phyloP scores from a whole-genome alignment of 2,797 vertebrate genomes.

The Pseudochirops corinnae region DNA sequence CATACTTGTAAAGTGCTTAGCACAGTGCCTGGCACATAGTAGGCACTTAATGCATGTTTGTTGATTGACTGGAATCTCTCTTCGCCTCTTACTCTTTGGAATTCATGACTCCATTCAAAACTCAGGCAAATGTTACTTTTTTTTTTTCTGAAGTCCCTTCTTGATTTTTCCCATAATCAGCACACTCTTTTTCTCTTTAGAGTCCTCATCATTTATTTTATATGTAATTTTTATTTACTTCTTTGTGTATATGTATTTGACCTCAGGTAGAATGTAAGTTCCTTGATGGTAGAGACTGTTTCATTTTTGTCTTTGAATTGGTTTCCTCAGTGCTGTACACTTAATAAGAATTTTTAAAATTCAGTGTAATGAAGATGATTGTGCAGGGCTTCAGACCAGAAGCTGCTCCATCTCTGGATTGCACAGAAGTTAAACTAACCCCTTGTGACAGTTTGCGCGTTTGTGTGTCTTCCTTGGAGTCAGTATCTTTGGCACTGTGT shows the following conservation, averaged over 20 bases:
- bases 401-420: too few species aligned
- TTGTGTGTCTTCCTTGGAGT: too few species aligned
- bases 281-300: not conserved
- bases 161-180: not conserved
- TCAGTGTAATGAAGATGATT: not conserved
- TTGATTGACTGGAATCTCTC: not conserved
- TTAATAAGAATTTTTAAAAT: not conserved
- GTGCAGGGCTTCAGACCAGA: not conserved
- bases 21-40: not conserved
- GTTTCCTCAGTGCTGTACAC: not conserved
- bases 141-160: too few species aligned
- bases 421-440: too few species aligned
- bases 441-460: too few species aligned
- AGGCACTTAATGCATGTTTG: not conserved
- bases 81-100: not conserved
- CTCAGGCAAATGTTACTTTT: not conserved
- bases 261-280: not conserved
- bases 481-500: too few species aligned
- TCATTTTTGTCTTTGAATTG: not conserved
- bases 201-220: not conserved
- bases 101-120: not conserved
- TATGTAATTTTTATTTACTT: not conserved
- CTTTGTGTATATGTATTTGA: not conserved
- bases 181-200: not conserved
- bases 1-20: not conserved